phyloP scores from a whole-genome alignment of 2,797 vertebrate genomes.

The Alectoris magna region DNA sequence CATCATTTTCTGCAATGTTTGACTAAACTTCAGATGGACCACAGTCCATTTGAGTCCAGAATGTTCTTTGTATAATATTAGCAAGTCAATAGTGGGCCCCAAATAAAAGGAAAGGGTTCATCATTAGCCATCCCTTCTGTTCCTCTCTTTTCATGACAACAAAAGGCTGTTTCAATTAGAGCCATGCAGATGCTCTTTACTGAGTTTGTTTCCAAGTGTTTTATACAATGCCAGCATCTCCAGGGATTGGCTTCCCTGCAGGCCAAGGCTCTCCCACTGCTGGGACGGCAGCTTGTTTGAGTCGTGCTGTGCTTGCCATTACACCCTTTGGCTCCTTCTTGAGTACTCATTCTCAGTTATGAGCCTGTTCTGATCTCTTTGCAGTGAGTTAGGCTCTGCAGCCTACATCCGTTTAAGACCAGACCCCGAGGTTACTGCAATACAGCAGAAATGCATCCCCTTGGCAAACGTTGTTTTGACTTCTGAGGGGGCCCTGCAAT shows the following conservation, averaged over 20 bases:
- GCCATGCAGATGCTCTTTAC: background rate
- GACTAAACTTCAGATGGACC: slow-evolving; percentile 31
- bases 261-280: background rate
- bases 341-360: background rate
- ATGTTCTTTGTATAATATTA: slow-evolving; percentile 2
- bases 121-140: slow-evolving; percentile 25
- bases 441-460: fast-evolving
- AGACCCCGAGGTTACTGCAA: fast-evolving
- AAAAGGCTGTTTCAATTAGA: slow-evolving; percentile 41
- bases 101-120: slow-evolving; percentile 48
- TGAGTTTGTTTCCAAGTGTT: slow-evolving; percentile 2
- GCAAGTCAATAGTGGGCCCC: background rate
- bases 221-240: slow-evolving; percentile 27
- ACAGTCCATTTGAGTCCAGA: slow-evolving; percentile 8
- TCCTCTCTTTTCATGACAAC: slow-evolving; percentile 37
- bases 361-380: background rate
- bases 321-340: background rate
- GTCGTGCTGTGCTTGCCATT: background rate
- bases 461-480: background rate
- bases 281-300: background rate
- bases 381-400: background rate
- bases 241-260: slow-evolving; percentile 9
- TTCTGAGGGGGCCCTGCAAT: background rate
- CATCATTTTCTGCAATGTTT: slow-evolving; percentile 15
- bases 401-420: background rate